Evolutionary conservation across 2,797 vertebrate genomes (phyloP).

Genomic region (Crypturellus tataupa): DNA sequence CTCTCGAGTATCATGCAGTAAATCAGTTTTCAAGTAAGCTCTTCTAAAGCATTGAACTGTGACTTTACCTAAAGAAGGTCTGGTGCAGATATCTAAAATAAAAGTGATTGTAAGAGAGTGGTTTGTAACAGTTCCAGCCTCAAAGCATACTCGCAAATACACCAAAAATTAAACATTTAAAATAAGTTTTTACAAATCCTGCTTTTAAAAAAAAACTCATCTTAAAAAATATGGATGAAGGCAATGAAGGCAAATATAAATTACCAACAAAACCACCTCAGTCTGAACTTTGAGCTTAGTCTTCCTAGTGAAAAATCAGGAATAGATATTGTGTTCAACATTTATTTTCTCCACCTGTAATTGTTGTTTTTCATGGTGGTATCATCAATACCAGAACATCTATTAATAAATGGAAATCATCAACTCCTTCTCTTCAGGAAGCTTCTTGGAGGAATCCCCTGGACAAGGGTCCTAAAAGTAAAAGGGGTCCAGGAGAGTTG

Average conservation of each 20-base stretch:
- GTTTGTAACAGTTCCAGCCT: background rate
- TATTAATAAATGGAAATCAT: background rate
- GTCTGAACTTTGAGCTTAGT: background rate
- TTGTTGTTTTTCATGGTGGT: background rate
- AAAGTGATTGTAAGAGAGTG: background rate
- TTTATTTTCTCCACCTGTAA: background rate
- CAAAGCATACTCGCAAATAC: background rate
- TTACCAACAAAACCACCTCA: background rate
- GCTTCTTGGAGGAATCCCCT: too few relatives aligned
- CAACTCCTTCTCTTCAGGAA: too few relatives aligned
- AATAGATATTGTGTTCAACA: background rate
- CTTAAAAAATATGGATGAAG: background rate
- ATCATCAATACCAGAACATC: background rate
- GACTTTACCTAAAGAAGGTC: background rate
- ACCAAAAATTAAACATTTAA: background rate
- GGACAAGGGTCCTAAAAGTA: too few relatives aligned
- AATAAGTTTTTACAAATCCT: background rate
- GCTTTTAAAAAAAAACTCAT: background rate
- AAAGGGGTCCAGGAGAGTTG: too few relatives aligned
- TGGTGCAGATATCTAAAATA: background rate
- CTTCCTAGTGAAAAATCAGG: background rate
- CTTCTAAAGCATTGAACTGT: background rate
- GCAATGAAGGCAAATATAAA: background rate
- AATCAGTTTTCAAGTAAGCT: background rate
- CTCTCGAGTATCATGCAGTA: background rate